phyloP scores from a whole-genome alignment of 35 echinoderm and acorn worm species.

The Apostichopus japonicus region DNA sequence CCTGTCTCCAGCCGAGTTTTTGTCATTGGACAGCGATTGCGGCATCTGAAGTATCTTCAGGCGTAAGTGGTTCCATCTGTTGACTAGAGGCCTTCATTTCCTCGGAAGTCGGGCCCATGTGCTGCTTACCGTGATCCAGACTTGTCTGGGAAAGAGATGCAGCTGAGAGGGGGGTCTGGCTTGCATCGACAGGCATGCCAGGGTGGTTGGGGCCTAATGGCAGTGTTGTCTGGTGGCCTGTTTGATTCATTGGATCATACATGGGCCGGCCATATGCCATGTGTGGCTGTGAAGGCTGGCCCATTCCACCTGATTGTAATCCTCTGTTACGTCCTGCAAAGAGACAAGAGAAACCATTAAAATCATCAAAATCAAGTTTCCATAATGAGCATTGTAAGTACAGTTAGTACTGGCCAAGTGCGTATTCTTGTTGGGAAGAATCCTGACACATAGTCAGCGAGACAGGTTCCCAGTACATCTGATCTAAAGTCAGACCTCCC shows the following conservation, averaged over 20 bases:
- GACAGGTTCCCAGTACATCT: too few relatives aligned
- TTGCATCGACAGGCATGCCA: conserved; percentile 62
- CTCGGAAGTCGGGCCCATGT: conserved; percentile 25
- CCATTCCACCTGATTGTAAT: conserved; percentile 49
- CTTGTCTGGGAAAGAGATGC: conserved; percentile 49
- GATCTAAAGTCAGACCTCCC: too few relatives aligned
- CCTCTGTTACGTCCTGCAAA: conserved; percentile 48
- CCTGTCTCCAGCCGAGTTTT: conserved; percentile 25
- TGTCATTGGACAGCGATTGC: conserved; percentile 83
- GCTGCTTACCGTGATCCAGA: conserved; percentile 46
- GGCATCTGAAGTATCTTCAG: conserved; percentile 66
- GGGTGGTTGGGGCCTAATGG: conserved; percentile 58
- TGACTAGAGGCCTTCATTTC: conserved; percentile 25
- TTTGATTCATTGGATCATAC: conserved; percentile 61
- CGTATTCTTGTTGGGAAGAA: too few relatives aligned
- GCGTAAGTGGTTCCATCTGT: conserved; percentile 78
- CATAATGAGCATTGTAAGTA: too few relatives aligned
- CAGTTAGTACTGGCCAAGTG: too few relatives aligned
- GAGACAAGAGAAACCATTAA: not conserved
- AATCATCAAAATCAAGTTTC: too few relatives aligned
- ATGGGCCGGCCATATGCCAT: conserved; percentile 33
- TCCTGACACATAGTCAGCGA: too few relatives aligned
- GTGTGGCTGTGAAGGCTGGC: conserved; percentile 49
- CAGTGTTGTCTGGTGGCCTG: conserved; percentile 71
- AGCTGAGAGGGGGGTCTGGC: conserved; percentile 60